Percentiles rank a stretch among this genome's conserved stretches.
These are phyloP conservation scores for Oryzias celebensis DNA, from an alignment of 2,113 vertebrate genomes.

Conservation along the genomic window DNA sequence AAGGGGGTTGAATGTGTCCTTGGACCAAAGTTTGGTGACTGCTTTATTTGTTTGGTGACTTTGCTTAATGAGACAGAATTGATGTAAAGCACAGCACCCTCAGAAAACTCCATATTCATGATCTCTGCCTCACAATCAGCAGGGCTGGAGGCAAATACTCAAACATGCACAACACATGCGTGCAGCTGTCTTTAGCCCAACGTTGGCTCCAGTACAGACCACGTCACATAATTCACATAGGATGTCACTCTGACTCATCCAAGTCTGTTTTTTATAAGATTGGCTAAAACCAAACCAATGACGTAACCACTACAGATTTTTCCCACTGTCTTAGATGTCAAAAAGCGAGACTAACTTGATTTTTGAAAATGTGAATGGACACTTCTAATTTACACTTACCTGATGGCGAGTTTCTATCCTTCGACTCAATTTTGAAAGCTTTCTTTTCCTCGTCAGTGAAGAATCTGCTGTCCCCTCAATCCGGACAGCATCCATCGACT, in stretches of 20 bases:
- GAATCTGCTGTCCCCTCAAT: slow-evolving; percentile 79
- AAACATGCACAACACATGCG: slow-evolving; percentile 24
- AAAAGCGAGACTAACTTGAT: neutral
- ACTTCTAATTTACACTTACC: slow-evolving; percentile 57
- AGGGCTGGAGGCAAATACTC: slow-evolving; percentile 39
- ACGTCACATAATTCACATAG: slow-evolving; percentile 11
- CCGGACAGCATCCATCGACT: slow-evolving; percentile 85
- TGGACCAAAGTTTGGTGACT: slow-evolving; percentile 68
- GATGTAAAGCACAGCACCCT: slow-evolving; percentile 66
- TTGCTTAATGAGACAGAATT: slow-evolving; percentile 69
- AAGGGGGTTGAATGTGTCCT: slow-evolving; percentile 62
- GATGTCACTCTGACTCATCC: neutral
- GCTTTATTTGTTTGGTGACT: slow-evolving; percentile 51
- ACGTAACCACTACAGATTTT: neutral
- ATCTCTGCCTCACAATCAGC: slow-evolving; percentile 36
- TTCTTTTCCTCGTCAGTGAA: slow-evolving; percentile 81
- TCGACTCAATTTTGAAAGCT: slow-evolving; percentile 84
- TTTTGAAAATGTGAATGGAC: neutral
- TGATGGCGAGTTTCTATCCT: slow-evolving; percentile 82
- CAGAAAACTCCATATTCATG: slow-evolving; percentile 66
- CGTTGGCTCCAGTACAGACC: neutral
- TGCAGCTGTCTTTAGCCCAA: slow-evolving; percentile 7
- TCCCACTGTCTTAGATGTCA: slow-evolving; percentile 1
- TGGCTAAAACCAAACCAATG: neutral
- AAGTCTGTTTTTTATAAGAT: slow-evolving; percentile 10